A percentile compares a stretch with the other conserved stretches of the same genome.
Conservation (phyloP, 2,113 vertebrate genomes). For the Myiozetetes cayanensis region DNA sequence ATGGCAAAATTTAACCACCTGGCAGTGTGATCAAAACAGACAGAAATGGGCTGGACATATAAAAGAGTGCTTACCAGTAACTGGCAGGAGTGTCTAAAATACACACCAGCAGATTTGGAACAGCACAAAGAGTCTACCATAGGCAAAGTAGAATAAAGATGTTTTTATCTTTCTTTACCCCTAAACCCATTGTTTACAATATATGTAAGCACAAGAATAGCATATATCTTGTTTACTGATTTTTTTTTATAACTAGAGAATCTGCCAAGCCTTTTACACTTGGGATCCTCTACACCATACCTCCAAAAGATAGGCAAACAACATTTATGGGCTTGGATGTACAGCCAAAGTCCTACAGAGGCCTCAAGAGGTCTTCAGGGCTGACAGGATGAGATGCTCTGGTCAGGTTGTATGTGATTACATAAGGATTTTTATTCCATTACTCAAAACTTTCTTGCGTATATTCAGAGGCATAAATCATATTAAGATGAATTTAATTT, state of each 20-base stretch:
- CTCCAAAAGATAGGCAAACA: background rate
- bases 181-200: background rate
- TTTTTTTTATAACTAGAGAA: background rate
- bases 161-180: background rate
- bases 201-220: background rate
- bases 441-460: background rate
- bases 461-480: background rate
- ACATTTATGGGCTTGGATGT: background rate
- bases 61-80: background rate
- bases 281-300: background rate
- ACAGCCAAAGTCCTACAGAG: background rate
- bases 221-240: background rate
- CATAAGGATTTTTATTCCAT: background rate
- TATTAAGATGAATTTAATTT: background rate
- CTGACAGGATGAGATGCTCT: background rate
- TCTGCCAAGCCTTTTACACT: background rate
- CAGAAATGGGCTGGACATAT: background rate
- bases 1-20: background rate
- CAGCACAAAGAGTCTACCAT: background rate
- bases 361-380: background rate
- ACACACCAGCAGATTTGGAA: background rate
- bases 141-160: background rate
- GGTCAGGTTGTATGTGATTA: background rate
- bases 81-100: background rate
- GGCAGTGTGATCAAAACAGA: background rate